Percentiles rank a stretch among this genome's conserved stretches.
phyloP scores from a whole-genome alignment of 2,797 vertebrate species.

The Hydrophis major region DNA sequence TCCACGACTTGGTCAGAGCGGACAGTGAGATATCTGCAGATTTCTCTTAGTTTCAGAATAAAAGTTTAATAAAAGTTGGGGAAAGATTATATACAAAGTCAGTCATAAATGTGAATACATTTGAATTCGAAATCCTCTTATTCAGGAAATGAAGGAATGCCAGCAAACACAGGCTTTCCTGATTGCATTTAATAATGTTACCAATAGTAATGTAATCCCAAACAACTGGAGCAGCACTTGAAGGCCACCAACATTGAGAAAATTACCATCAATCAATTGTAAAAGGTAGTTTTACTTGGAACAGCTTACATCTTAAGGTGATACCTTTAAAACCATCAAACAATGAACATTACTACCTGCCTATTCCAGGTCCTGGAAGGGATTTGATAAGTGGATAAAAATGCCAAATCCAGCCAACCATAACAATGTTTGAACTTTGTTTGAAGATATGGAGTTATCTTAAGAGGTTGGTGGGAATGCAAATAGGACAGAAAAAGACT shows the following conservation, averaged over 20 bases:
- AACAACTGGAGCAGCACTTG: neutral
- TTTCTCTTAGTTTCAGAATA: neutral
- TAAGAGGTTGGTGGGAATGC: neutral
- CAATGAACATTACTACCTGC: neutral
- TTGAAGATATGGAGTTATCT: neutral
- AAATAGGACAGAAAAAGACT: slow-evolving; percentile 3
- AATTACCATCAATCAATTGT: neutral
- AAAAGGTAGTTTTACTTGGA: neutral
- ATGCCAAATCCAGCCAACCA: neutral
- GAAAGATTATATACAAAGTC: neutral
- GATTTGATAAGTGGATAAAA: neutral
- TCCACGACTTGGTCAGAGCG: neutral
- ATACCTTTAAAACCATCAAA: neutral
- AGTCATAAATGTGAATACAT: neutral
- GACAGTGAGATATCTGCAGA: neutral
- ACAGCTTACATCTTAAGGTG: neutral
- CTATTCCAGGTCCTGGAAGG: neutral
- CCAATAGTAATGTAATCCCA: neutral
- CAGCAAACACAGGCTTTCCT: neutral
- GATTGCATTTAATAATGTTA: neutral
- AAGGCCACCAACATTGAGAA: neutral
- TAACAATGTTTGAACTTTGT: neutral
- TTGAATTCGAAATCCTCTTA: neutral
- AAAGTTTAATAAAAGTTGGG: neutral
- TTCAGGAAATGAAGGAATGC: neutral